Base-by-base conservation (phyloP, 2,888 invertebrate genomes). In the Ypsolopha scabrella region DNA sequence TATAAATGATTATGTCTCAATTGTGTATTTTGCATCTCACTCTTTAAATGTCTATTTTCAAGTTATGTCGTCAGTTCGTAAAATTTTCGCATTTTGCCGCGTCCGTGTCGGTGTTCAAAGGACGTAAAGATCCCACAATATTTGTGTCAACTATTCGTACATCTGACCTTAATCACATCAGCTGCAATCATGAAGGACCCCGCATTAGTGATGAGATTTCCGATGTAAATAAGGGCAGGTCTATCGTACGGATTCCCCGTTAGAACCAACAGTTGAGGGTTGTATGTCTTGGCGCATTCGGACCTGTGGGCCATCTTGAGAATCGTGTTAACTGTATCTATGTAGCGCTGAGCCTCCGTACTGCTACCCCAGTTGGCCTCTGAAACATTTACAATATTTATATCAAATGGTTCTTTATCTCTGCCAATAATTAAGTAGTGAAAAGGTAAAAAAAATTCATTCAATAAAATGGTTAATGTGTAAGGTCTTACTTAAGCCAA, bases 341-440 rank as follows among this genome's bases (percentile, higher is more conserved):
- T 97, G 81, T 98, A 98, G 36, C 93, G 95, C 78, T 98, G 98
- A 0, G 98, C 98, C 76, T 98, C 98, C 0, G 97, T 96, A 6
- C 97, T 96, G 53, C 97, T 96, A 24, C 98, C 98, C 98, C 98
- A 98, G 78, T 98, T 98, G 2, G 97, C 97, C 70, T 98, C 95
- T 90, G n/a, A 8, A 41, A 41, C 41, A 6, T 10, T 10, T 9
- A n/a, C n/a, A n/a, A n/a, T n/a, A n/a, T n/a, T n/a, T n/a, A n/a
- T n/a, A n/a, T n/a, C n/a, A n/a, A n/a, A n/a, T n/a, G n/a, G n/a
- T n/a, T n/a, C n/a, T n/a, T n/a, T n/a, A n/a, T n/a, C n/a, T n/a
- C 6, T 7, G 37, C 37, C 6, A 37, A 6, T 10, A 38, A 10
- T n/a, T n/a, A n/a, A n/a, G n/a, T n/a, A n/a, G n/a, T n/a, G n/a